Evolutionary conservation across 1,140 invertebrate species (phyloP).

Genomic region (Ganaspis sp.): DNA sequence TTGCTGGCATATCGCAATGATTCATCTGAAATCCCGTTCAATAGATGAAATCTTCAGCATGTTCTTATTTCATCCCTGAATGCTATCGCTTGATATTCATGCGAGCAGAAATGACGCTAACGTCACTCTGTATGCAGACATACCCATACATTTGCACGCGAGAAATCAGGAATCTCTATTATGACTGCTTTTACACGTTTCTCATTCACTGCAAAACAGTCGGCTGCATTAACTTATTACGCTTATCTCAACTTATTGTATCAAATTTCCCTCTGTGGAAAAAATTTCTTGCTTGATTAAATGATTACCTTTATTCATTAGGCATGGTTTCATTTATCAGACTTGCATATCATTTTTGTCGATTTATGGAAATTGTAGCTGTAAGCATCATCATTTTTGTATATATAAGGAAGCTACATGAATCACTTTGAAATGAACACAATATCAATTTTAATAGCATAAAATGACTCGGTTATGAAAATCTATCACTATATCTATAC

Average conservation of each 20-base stretch:
- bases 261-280: neutral
- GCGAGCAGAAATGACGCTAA: neutral
- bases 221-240: neutral
- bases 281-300: neutral
- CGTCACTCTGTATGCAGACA: neutral
- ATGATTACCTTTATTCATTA: neutral
- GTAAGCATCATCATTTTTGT: too few species aligned
- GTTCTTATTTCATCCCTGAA: conserved; percentile 9
- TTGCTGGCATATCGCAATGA: neutral
- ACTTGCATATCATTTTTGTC: too few species aligned
- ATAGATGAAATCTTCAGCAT: conserved; percentile 5
- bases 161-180: neutral
- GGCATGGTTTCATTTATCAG: too few species aligned
- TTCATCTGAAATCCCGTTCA: conserved; percentile 9
- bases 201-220: neutral
- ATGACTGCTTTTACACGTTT: neutral
- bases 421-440: too few species aligned
- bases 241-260: conserved; percentile 14
- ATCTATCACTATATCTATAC: too few species aligned
- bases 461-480: too few species aligned
- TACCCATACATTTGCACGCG: neutral
- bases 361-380: too few species aligned
- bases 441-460: too few species aligned
- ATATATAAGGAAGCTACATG: too few species aligned
- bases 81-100: conserved; percentile 13